Evolutionary conservation across 2,888 invertebrate species (phyloP).

Genomic region (Boloria selene): DNA sequence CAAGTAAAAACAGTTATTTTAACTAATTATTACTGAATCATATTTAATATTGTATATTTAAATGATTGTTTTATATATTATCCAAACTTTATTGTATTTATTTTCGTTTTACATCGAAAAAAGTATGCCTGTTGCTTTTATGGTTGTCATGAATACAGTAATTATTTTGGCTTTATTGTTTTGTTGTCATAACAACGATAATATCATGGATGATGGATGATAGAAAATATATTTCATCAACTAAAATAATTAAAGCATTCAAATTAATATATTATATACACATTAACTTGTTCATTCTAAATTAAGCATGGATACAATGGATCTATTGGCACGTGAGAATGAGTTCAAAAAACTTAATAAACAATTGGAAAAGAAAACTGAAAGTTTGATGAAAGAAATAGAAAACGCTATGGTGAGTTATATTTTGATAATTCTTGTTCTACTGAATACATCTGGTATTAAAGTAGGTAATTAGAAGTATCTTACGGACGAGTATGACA

Average conservation of each 20-base stretch:
- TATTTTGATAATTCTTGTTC: neutral
- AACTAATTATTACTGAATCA: neutral
- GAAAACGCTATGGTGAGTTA: slow-evolving; percentile 67
- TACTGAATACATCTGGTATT: too few species aligned
- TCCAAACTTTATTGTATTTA: neutral
- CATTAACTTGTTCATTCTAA: slow-evolving; percentile 24
- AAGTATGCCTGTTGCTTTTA: slow-evolving; percentile 25
- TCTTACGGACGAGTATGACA: too few species aligned
- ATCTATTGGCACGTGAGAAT: slow-evolving; percentile 71
- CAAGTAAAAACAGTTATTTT: slow-evolving; percentile 40
- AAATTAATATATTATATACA: neutral
- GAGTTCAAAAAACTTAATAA: slow-evolving; percentile 74
- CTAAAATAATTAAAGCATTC: neutral
- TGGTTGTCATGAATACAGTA: neutral
- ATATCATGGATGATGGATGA: neutral
- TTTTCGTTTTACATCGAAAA: neutral
- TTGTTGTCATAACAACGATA: slow-evolving; percentile 59
- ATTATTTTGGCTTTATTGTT: slow-evolving; percentile 19
- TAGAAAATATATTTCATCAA: neutral
- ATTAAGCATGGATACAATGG: slow-evolving; percentile 64
- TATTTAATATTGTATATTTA: neutral
- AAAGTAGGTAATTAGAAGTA: too few species aligned
- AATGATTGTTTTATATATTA: neutral
- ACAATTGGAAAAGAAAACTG: slow-evolving; percentile 73
- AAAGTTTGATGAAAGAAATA: slow-evolving; percentile 72